phyloP scores from a whole-genome alignment of 2,797 vertebrate species.

The Argentina silus region DNA sequence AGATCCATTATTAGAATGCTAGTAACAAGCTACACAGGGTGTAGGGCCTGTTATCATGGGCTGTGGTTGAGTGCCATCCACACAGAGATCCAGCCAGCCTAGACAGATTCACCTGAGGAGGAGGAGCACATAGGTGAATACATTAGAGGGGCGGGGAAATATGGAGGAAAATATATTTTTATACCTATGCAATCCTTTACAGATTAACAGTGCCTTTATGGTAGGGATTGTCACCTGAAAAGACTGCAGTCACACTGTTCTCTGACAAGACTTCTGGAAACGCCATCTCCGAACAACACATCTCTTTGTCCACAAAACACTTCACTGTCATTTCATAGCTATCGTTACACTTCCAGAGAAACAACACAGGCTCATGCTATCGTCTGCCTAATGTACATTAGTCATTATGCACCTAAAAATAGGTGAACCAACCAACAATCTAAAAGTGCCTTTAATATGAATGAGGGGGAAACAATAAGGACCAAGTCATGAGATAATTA shows the following conservation, averaged over 20 bases:
- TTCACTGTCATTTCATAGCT: conserved; percentile 31
- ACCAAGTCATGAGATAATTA: conserved; percentile 46
- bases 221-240: too few relatives aligned
- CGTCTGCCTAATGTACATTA: conserved; percentile 56
- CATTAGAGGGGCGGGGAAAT: too few relatives aligned
- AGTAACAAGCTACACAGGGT: too few relatives aligned
- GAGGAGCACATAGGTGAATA: too few relatives aligned
- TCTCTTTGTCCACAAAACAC: neutral
- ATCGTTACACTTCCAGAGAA: conserved; percentile 43
- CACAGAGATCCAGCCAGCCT: too few relatives aligned
- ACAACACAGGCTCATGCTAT: conserved; percentile 39
- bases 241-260: neutral
- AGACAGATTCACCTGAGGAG: too few relatives aligned
- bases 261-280: neutral
- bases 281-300: conserved; percentile 18
- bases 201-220: too few relatives aligned
- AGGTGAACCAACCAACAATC: neutral
- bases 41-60: too few relatives aligned
- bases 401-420: conserved; percentile 21
- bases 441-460: conserved; percentile 28
- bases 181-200: too few relatives aligned
- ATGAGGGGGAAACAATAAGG: conserved; percentile 21
- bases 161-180: too few relatives aligned
- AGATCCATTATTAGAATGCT: too few relatives aligned
- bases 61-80: too few relatives aligned